Percentiles rank a stretch among this genome's conserved stretches.
These are phyloP conservation scores for Desmodus rotundus DNA, from an alignment of 2,113 vertebrate species.

Conservation along the genomic window DNA sequence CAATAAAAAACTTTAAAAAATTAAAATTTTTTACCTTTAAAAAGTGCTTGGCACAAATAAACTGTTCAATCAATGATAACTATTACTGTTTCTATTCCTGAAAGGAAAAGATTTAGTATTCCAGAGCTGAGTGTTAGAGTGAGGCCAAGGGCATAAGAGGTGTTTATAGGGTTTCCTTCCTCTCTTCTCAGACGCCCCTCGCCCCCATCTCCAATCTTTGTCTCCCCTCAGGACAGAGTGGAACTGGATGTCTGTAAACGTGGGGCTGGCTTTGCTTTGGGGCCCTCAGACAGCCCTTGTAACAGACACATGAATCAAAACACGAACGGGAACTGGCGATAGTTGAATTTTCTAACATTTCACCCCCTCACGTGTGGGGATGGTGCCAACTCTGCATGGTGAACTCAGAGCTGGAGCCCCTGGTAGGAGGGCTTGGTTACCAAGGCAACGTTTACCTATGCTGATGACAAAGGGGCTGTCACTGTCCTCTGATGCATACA, in stretches of 20 bases:
- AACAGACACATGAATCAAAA: not conserved
- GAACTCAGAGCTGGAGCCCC: not conserved
- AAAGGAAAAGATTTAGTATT: not conserved
- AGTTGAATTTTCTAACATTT: not conserved
- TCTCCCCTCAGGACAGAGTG: not conserved
- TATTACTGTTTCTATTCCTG: not conserved
- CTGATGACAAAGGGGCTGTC: not conserved
- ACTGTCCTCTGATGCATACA: not conserved
- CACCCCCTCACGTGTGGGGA: rapidly evolving
- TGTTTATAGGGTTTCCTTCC: not conserved
- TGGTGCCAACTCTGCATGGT: not conserved
- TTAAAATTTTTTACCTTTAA: too few species aligned
- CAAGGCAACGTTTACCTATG: not conserved
- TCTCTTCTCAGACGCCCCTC: rapidly evolving
- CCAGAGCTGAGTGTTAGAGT: not conserved
- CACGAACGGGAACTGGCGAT: not conserved
- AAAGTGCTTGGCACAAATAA: not conserved
- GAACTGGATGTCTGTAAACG: not conserved
- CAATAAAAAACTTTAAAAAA: too few species aligned
- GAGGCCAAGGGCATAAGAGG: not conserved
- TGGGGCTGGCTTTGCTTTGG: not conserved
- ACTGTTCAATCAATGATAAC: not conserved
- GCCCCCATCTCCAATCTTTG: not conserved
- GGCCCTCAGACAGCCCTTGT: not conserved
- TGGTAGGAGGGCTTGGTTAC: not conserved